Evolutionary conservation across 2,888 invertebrate genomes (phyloP), one percentile per base, ranked within the genome.

Genomic region (Serripes groenlandicus): DNA sequence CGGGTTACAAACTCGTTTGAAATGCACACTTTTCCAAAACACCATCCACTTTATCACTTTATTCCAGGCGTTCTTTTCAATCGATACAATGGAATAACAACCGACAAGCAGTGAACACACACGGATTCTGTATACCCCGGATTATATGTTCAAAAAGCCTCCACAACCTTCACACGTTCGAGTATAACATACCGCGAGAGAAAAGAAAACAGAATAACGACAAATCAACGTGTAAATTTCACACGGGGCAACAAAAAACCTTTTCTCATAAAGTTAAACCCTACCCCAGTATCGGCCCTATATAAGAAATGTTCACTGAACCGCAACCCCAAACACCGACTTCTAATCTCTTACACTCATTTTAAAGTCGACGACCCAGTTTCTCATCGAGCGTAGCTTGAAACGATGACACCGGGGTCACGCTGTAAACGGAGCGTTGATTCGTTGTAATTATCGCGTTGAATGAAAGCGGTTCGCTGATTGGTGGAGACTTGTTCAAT

Each of bases 401-500:
- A 70, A 71, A 75, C 73, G 66, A 71, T 76, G 82, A 86, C 85
- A 77, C 78, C 58, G 32, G 52, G 80, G 82, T 84, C 75, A 75
- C 49, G 71, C 73, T 73, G 80, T 78, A 73, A 86, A 56, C 64
- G 62, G 49, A 62, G 37, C 62, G 49, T 34, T 66, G 79, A 86
- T 86, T 86, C 62, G 82, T 54, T 80, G 78, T 60, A 80, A 86
- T 75, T 54, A 21, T 28, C 32, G 28, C 49, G 28, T 21, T 35
- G 52, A 37, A 72, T 78, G 78, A 68, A 66, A 78, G 66, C 49
- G 52, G 42, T 23, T 4, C 56, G 85, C 60, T 83, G 79, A 87
- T 89, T 89, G 89, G 89, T 77, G 60, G 54, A 78, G 73, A 76
- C 49, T 78, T 82, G 66, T 82, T 86, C 85, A 87, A 85, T 87